Conservation (phyloP, 2,797 vertebrate species). For the Pachyuromys duprasi region DNA sequence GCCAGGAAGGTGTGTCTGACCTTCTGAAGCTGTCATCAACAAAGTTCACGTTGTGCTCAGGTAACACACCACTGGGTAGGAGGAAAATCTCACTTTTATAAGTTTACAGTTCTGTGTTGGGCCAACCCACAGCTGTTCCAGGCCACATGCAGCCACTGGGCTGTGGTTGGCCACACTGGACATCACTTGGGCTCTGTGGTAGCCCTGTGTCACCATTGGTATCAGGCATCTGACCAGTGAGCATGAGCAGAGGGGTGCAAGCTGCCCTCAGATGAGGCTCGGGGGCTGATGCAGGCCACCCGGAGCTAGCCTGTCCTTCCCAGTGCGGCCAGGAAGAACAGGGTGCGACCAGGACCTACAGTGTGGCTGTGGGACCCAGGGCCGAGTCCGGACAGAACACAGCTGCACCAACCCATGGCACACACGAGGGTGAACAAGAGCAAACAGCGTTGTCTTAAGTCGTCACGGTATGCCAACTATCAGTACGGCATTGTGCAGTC, state of each 20-base stretch:
- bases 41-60: background rate
- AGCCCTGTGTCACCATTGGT: no score
- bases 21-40: background rate
- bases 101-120: background rate
- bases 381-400: no score
- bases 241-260: background rate
- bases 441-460: background rate
- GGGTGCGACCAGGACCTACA: no score
- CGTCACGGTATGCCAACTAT: background rate
- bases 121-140: background rate
- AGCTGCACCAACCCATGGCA: background rate
- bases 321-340: background rate
- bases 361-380: no score
- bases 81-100: background rate
- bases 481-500: background rate
- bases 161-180: background rate
- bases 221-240: background rate
- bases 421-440: background rate
- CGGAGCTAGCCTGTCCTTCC: background rate
- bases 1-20: background rate
- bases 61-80: background rate
- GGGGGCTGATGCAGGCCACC: background rate
- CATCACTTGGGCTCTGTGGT: background rate
- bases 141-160: background rate
- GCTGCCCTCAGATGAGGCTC: background rate